Base-by-base conservation (phyloP, 2,113 vertebrate genomes). In the Microtus ochrogaster region DNA sequence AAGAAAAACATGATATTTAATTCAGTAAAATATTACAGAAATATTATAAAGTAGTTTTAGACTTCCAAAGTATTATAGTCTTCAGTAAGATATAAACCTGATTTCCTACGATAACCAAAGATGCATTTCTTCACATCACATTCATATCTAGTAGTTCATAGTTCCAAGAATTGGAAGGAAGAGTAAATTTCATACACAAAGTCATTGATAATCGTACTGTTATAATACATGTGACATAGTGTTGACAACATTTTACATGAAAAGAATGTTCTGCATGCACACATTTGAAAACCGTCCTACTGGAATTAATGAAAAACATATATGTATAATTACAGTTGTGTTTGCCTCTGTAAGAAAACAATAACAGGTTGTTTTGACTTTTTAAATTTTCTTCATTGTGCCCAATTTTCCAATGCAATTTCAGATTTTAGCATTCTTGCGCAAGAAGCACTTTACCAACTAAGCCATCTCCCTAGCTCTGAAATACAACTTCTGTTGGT, bases 381-480 rank as follows among this genome's bases (percentile, higher is more conserved):
- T 82, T 61, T 61, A 58, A n/a, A 61, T 61, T 61, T 21, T 39
- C 22, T 61, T 39, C 55, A 61, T 24, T 26, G 47, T 81, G 22
- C 14, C 11, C 21, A 61, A 26, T 82, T 82, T 61, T 28, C 10
- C 12, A 58, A 39, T 82, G 55, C 3, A 39, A 61, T 28, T 28
- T 26, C 3, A 61, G 52, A 2, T 61, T 26, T 61, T 81, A 58
- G 8, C 36, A 82, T 82, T 39, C 2, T 73, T 39, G 19, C 10
- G 3, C 33, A 73, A 22, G 7, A 76, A 76, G 41, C 41, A 28
- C 39, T 74, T 41, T 74, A 36, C 19, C 7, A 22, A 41, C 36
- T 41, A 11, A 24, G 19, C 22, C 0, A 74, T 41, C 10, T 26
- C 4, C 8, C 8, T 11, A 74, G 0, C 4, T 74, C 3, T 74